Base-by-base conservation (phyloP, 2,888 invertebrate species). In the Abrostola tripartita region DNA sequence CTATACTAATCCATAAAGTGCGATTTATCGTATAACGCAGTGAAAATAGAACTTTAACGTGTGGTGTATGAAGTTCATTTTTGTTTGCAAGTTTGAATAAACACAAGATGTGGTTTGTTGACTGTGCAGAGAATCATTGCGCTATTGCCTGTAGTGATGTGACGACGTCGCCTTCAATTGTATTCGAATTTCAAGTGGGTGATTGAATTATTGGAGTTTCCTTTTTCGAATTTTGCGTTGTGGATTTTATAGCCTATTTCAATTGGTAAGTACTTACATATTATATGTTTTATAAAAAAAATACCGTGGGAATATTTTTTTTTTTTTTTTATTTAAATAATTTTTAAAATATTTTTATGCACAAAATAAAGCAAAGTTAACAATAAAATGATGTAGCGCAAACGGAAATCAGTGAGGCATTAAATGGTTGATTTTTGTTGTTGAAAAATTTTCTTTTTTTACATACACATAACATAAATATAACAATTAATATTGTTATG, bases 91-190 rank as follows among this genome's bases (percentile, higher is more conserved):
- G 2, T 24, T 47, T 5, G 52, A 52, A 57, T 70, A 64, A 68
- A 79, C 42, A 71, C 58, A 55, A 59, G 64, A 56, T 58, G 65
- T 63, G 66, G 65, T 73, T 73, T 71, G 71, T 73, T 78, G 73
- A 70, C 65, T 78, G 67, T 59, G 61, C 62, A 52, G 51, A 72
- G 71, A 78, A 80, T 67, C 80, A 80, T 82, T 80, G 61, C 81
- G 73, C 65, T 82, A 71, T 71, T 66, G 78, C 61, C 60, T 63
- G 73, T 53, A 66, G 82, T 77, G 81, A 52, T 53, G 76, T 69
- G 78, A 68, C 65, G 81, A 67, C 81, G 82, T 72, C 67, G 44
- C 58, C 62, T 75, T 57, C 59, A 52, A 61, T 56, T 68, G 51
- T 64, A 59, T 64, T 65, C 38, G 10, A 52, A 68, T 52, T 62